Conservation (phyloP, 2,888 invertebrate genomes). For the Acronicta alni region DNA sequence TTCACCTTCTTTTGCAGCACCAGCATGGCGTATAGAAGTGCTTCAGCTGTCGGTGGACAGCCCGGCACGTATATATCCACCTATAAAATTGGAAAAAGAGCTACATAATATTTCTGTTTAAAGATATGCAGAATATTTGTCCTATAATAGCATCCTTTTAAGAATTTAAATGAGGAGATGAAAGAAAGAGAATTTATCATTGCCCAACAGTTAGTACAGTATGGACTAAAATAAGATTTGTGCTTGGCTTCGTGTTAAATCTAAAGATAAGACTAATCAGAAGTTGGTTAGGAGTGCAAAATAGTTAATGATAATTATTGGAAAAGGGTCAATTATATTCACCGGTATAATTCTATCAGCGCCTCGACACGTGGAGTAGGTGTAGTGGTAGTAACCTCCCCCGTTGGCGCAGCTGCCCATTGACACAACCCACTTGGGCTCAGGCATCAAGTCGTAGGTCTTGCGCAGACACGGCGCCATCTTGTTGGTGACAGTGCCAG, state of each 20-base stretch:
- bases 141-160: too few species aligned
- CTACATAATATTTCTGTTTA: too few species aligned
- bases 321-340: conserved; percentile 18
- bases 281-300: too few species aligned
- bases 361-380: conserved; percentile 96
- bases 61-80: conserved; percentile 97
- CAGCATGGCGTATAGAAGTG: conserved; percentile 95
- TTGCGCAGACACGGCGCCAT: conserved; percentile 99
- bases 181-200: too few species aligned
- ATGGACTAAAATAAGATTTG: too few species aligned
- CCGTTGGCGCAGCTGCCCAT: conserved; percentile 99
- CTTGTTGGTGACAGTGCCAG: conserved; percentile 99
- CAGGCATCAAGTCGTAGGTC: conserved; percentile 99
- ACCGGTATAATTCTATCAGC: conserved; percentile 82
- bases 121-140: too few species aligned
- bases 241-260: too few species aligned
- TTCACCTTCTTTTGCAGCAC: conserved; percentile 97
- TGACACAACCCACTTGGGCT: conserved; percentile 98
- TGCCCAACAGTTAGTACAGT: too few species aligned
- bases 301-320: too few species aligned
- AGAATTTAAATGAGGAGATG: too few species aligned
- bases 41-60: conserved; percentile 98
- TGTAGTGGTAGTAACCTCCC: conserved; percentile 99
- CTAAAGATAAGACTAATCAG: too few species aligned
- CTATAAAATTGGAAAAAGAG: conserved; percentile 54